Evolutionary conservation across 2,113 vertebrate species (phyloP).

Genomic region (Serilophus lunatus): DNA sequence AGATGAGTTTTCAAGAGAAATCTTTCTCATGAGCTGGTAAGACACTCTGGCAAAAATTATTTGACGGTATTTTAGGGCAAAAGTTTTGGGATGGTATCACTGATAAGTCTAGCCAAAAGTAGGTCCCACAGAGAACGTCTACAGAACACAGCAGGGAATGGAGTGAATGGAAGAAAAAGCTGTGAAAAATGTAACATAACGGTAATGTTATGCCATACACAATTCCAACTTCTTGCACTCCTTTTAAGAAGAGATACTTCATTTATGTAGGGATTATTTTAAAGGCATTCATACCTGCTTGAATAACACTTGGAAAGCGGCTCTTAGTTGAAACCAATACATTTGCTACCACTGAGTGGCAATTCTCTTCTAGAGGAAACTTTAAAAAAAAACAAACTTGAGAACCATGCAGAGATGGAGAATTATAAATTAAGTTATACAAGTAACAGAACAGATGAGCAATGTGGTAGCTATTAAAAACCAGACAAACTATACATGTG

Average conservation of each 20-base stretch:
- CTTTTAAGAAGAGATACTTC: not conserved
- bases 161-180: not conserved
- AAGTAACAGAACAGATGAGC: not conserved
- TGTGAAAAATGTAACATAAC: not conserved
- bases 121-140: not conserved
- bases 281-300: not conserved
- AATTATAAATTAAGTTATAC: constrained; percentile 25
- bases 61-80: not conserved
- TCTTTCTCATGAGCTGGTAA: not conserved
- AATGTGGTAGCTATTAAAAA: constrained; percentile 54
- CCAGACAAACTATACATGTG: constrained; percentile 5
- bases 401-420: not conserved
- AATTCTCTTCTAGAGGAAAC: not conserved
- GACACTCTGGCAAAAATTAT: not conserved
- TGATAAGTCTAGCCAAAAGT: not conserved
- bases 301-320: not conserved
- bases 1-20: not conserved
- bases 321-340: not conserved
- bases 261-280: not conserved
- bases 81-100: not conserved
- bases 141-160: not conserved
- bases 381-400: not conserved
- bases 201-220: not conserved
- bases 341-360: not conserved
- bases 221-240: not conserved